These are phyloP conservation scores for Lordiphosa stackelbergi DNA, from an alignment of 1,140 invertebrate species.

Conservation along the genomic window DNA sequence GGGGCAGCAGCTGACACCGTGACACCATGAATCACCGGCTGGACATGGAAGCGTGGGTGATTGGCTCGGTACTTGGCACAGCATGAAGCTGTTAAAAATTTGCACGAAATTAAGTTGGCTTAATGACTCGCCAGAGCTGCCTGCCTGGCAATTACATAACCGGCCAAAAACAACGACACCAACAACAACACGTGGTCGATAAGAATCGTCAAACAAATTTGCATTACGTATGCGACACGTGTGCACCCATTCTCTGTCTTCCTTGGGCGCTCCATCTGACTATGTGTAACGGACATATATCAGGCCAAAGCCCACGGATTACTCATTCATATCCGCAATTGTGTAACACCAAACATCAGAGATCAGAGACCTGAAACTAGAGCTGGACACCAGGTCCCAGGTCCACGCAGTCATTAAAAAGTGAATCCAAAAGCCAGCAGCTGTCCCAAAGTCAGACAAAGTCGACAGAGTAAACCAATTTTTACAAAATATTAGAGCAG, in stretches of 20 bases:
- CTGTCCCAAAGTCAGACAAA: slow-evolving; percentile 30
- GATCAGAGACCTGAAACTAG: slow-evolving; percentile 29
- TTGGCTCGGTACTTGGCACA: slow-evolving; percentile 39
- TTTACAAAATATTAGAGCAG: slow-evolving; percentile 69
- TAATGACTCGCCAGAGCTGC: slow-evolving; percentile 49
- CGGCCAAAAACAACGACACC: slow-evolving; percentile 19
- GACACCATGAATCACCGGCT: slow-evolving; percentile 56
- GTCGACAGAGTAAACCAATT: slow-evolving; percentile 49
- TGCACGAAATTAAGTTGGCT: slow-evolving; percentile 68
- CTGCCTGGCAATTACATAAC: slow-evolving; percentile 50
- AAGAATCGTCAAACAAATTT: slow-evolving; percentile 69
- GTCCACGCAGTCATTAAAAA: slow-evolving; percentile 70
- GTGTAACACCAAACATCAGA: slow-evolving; percentile 44
- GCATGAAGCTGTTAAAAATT: slow-evolving; percentile 67
- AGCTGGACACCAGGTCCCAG: slow-evolving; percentile 22
- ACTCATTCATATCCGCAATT: slow-evolving; percentile 75
- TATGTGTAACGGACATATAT: slow-evolving; percentile 67
- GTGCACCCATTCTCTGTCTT: slow-evolving; percentile 54
- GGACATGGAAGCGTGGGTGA: slow-evolving; percentile 45
- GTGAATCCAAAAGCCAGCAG: slow-evolving; percentile 54
- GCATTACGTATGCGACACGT: slow-evolving; percentile 73
- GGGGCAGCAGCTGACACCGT: slow-evolving; percentile 39
- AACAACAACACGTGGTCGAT: slow-evolving; percentile 58
- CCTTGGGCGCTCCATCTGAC: background rate
- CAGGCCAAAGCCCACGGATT: slow-evolving; percentile 73